These are phyloP conservation scores for Falco punctatus DNA, from an alignment of 2,113 vertebrate genomes.

Conservation along the genomic window DNA sequence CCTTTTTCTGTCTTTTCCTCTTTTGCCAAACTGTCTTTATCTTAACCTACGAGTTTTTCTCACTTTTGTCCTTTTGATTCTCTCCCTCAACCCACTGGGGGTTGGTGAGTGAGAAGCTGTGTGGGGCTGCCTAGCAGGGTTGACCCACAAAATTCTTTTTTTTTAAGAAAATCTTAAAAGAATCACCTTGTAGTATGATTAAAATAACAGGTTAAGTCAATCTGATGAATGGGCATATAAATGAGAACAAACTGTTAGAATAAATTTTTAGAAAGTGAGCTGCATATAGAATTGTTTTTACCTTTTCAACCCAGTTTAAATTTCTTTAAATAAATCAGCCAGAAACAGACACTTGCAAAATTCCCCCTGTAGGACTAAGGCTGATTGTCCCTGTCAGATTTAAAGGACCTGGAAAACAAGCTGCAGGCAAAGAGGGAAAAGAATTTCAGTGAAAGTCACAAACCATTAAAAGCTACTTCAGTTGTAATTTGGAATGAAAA, in stretches of 20 bases:
- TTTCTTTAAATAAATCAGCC: constrained; percentile 22
- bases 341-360: not conserved
- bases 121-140: not conserved
- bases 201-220: not conserved
- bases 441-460: constrained; percentile 3
- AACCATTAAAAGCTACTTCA: constrained; percentile 4
- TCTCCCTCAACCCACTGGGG: not conserved
- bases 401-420: constrained; percentile 17
- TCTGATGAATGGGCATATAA: not conserved
- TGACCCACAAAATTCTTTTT: not conserved
- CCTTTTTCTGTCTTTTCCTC: not conserved
- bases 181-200: not conserved
- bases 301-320: not conserved
- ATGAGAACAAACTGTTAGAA: not conserved
- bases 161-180: not conserved
- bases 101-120: rapidly evolving
- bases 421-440: constrained; percentile 3
- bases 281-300: not conserved
- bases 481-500: constrained; percentile 9
- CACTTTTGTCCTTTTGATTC: no score
- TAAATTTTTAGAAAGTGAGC: not conserved
- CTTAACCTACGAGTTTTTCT: not conserved
- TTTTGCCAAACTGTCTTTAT: not conserved
- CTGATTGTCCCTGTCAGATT: constrained; percentile 35
- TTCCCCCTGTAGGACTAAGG: not conserved